Conservation (phyloP, 1,140 invertebrate genomes). For the Solen grandis region DNA sequence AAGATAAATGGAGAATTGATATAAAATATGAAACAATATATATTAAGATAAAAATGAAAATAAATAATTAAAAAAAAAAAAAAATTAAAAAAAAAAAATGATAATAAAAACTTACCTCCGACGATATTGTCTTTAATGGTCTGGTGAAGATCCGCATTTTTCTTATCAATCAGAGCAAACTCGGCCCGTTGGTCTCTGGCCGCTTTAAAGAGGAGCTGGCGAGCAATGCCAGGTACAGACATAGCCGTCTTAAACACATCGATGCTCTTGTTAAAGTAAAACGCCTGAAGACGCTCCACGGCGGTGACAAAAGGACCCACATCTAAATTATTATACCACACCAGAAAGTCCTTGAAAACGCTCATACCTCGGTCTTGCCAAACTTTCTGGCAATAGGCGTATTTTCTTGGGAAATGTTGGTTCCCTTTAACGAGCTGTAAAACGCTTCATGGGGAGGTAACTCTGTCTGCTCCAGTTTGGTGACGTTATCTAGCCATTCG, state of each 20-base stretch:
- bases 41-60: too few species aligned
- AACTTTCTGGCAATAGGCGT: slow-evolving; percentile 39
- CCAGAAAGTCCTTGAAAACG: slow-evolving; percentile 54
- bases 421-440: slow-evolving; percentile 47
- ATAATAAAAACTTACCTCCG: slow-evolving; percentile 1
- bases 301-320: slow-evolving; percentile 44
- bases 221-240: slow-evolving; percentile 44
- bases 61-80: too few species aligned
- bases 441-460: slow-evolving; percentile 48
- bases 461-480: slow-evolving; percentile 13
- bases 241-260: slow-evolving; percentile 57
- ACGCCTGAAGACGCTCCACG: slow-evolving; percentile 16
- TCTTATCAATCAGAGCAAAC: slow-evolving; percentile 35
- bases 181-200: slow-evolving; percentile 5
- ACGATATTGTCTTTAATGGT: slow-evolving; percentile 40
- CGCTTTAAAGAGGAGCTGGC: slow-evolving; percentile 36
- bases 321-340: slow-evolving; percentile 59
- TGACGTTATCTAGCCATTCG: slow-evolving; percentile 50
- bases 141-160: slow-evolving; percentile 43
- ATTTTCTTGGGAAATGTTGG: slow-evolving; percentile 54
- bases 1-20: too few species aligned
- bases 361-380: slow-evolving; percentile 55
- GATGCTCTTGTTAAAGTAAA: slow-evolving; percentile 49
- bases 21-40: too few species aligned
- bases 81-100: neutral